Percentiles rank a stretch among this genome's conserved stretches.
Conservation (phyloP, 2,797 vertebrate genomes). For the Rhinatrema bivittatum region DNA sequence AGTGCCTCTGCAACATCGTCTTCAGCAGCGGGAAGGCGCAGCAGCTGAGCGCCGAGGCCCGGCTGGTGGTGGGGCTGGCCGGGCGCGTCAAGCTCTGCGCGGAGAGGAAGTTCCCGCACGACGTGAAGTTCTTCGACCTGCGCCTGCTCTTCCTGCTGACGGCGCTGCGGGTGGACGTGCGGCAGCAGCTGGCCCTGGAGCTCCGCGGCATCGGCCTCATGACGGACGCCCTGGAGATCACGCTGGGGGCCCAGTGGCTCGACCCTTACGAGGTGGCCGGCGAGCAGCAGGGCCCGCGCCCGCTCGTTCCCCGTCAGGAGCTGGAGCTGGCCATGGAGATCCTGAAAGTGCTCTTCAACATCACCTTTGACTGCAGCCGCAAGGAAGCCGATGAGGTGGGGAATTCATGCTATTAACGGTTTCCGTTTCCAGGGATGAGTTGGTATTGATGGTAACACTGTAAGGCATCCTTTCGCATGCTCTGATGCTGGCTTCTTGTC, state of each 20-base stretch:
- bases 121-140: conserved; percentile 81
- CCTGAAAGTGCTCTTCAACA: conserved; percentile 88
- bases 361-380: conserved; percentile 75
- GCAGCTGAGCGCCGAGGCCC: conserved; percentile 61
- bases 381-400: conserved; percentile 78
- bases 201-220: conserved; percentile 74
- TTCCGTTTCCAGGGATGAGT: too few species aligned
- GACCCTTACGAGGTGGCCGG: conserved; percentile 60
- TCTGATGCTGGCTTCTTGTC: too few species aligned
- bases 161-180: conserved; percentile 69
- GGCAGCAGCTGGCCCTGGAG: conserved; percentile 74
- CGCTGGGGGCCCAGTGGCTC: conserved; percentile 61
- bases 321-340: conserved; percentile 81
- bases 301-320: conserved; percentile 63
- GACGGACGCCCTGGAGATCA: conserved; percentile 70
- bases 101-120: conserved; percentile 60
- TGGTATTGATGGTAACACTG: too few species aligned
- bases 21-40: conserved; percentile 73
- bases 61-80: conserved; percentile 65
- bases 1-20: conserved; percentile 84
- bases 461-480: too few species aligned
- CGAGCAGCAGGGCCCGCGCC: conserved; percentile 46
- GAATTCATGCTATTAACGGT: too few species aligned
- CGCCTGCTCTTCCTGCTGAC: conserved; percentile 83
- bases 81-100: conserved; percentile 70